Evolutionary conservation across 2,113 vertebrate genomes (phyloP).

Genomic region (Prionailurus viverrinus): DNA sequence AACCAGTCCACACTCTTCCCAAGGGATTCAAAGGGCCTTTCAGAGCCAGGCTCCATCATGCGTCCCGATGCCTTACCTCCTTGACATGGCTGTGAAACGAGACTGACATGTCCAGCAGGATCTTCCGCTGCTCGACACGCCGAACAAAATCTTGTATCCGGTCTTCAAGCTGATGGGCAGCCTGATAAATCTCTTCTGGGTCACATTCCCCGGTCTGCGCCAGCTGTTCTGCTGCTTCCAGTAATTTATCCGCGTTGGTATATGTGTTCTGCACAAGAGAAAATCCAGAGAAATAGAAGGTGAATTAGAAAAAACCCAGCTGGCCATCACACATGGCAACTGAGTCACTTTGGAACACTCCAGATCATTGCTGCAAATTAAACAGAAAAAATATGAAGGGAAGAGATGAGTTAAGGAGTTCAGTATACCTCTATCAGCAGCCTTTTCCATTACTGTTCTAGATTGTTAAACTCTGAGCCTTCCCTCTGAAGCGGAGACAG

Average conservation of each 20-base stretch:
- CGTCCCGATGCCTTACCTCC: slow-evolving; percentile 88
- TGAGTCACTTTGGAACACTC: neutral
- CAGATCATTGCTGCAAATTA: neutral
- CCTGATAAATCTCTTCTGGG: slow-evolving; percentile 98
- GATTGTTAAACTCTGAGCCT: neutral
- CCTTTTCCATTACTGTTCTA: neutral
- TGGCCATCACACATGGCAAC: neutral
- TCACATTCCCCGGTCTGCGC: slow-evolving; percentile 99
- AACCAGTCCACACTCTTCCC: neutral
- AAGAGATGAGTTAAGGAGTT: neutral
- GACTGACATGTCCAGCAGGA: slow-evolving; percentile 98
- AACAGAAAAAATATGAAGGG: neutral
- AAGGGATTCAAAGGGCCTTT: neutral
- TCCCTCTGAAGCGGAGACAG: accelerated
- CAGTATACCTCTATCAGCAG: neutral
- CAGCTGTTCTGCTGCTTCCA: slow-evolving; percentile 98
- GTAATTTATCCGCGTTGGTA: slow-evolving; percentile 97
- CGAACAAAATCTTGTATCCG: slow-evolving; percentile 98
- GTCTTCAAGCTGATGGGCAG: slow-evolving; percentile 97
- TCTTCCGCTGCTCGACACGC: slow-evolving; percentile 98
- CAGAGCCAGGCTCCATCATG: accelerated
- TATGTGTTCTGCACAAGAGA: slow-evolving; percentile 94
- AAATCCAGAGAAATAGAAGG: neutral
- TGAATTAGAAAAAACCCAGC: neutral
- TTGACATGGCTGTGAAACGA: slow-evolving; percentile 98